These are phyloP conservation scores for Zeuzera pyrina DNA, from an alignment of 2,888 invertebrate genomes.

Conservation along the genomic window DNA sequence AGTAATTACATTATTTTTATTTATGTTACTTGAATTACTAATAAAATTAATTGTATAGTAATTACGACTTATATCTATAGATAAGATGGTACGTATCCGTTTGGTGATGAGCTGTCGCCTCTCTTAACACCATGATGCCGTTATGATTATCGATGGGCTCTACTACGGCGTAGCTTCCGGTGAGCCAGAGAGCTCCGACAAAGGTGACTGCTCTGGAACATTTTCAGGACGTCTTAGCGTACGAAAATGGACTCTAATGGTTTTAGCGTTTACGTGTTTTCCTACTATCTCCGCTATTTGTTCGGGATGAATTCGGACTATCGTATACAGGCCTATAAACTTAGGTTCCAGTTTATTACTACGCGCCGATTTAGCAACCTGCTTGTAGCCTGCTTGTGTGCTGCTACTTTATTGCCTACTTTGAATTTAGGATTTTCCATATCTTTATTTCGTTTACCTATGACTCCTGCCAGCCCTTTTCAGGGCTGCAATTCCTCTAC, in stretches of 20 bases:
- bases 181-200: slow-evolving; percentile 13
- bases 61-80: neutral
- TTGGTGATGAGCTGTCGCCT: slow-evolving; percentile 14
- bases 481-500: too few species aligned
- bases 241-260: slow-evolving; percentile 19
- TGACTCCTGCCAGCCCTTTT: too few species aligned
- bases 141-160: slow-evolving; percentile 20
- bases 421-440: too few species aligned
- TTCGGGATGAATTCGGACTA: slow-evolving; percentile 19
- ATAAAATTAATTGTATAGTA: neutral
- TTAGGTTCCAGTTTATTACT: too few species aligned
- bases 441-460: too few species aligned
- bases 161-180: slow-evolving; percentile 12
- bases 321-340: slow-evolving; percentile 18
- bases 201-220: slow-evolving; percentile 18
- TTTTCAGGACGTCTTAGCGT: slow-evolving; percentile 19
- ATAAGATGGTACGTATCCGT: slow-evolving; percentile 12
- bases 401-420: too few species aligned
- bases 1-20: neutral
- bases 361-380: too few species aligned
- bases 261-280: slow-evolving; percentile 21
- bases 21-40: neutral
- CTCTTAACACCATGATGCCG: slow-evolving; percentile 16
- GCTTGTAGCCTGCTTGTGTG: too few species aligned
- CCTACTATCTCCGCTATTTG: slow-evolving; percentile 22